Evolutionary conservation across 92 coral and sea anemone genomes (phyloP), one percentile per base, ranked within the genome.

Genomic region (Porites evermanni): DNA sequence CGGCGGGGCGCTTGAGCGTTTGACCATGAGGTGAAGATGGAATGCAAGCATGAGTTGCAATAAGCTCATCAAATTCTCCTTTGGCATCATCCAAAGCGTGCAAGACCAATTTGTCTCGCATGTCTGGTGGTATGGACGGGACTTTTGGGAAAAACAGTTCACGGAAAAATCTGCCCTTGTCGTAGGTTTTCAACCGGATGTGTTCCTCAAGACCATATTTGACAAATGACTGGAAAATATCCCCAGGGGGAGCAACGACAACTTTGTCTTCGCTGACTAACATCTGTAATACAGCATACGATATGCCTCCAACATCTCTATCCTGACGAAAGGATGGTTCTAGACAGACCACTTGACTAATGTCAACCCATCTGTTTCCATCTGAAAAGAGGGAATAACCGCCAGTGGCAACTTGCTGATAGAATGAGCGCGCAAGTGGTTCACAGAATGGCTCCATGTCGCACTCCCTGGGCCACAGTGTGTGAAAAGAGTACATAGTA

Each of bases 141-240:
- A 95, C 86, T 53, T 82, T 84, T 7, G 96, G 98, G 32, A 93
- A 90, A 59, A 94, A 81, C 2, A 95, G 68, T n/a, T 91, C 91
- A n/a, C 81, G 61, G 87, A 85, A 89, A 78, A 93, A 90, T 56
- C 84, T 81, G 1, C 50, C 87, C 60, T 82, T 86, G 80, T 79
- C 79, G 69, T 86, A 95, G 71, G 91, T 65, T 21, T 53, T 76
- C 4, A 70, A 65, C 50, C 74, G 56, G 12, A 95, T 26, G 80
- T 8, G 38, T 12, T 53, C 53, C 13, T 38, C 75, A 23, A 72
- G 74, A 24, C 88, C 92, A 74, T 86, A 90, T 1, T 58, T 52
- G 0, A 53, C 64, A 61, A 95, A 83, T 20, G 98, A 89, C 21
- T 82, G 70, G 47, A 83, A 82, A 6, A 94, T 64, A 7, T 81